phyloP scores from a whole-genome alignment of 2,797 vertebrate genomes.

The Hirundo rustica region DNA sequence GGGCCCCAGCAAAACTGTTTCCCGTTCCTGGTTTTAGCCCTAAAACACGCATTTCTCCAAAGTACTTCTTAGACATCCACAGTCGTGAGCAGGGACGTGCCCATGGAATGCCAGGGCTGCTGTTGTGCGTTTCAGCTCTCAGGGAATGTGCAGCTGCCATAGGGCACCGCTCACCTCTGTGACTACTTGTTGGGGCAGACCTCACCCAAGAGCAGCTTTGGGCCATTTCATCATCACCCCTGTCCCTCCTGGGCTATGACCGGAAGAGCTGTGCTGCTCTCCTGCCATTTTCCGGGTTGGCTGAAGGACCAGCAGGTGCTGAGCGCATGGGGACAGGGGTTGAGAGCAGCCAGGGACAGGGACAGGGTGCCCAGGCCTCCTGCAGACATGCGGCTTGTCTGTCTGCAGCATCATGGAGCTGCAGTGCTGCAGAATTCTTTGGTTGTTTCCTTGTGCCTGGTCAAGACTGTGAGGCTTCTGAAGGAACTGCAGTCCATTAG shows the following conservation, averaged over 20 bases:
- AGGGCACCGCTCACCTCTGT: neutral
- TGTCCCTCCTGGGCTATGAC: neutral
- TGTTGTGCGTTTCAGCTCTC: rapidly evolving
- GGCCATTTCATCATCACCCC: neutral
- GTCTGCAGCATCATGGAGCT: rapidly evolving
- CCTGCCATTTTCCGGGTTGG: neutral
- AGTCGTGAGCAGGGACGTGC: neutral
- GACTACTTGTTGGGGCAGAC: rapidly evolving
- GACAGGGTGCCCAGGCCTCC: neutral
- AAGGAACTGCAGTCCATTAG: neutral
- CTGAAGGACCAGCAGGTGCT: neutral
- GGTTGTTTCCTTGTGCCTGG: neutral
- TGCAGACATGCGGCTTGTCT: neutral
- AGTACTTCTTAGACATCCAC: rapidly evolving
- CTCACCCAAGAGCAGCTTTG: neutral
- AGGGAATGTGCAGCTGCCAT: rapidly evolving
- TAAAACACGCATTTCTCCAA: neutral
- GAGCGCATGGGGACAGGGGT: rapidly evolving
- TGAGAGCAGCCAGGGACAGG: neutral
- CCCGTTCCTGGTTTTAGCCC: neutral
- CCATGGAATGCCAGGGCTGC: rapidly evolving
- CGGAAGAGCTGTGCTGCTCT: neutral
- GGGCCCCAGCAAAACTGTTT: neutral
- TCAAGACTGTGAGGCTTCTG: rapidly evolving
- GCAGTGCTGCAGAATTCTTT: neutral